These are phyloP conservation scores for Limnephilus rhombicus DNA, from an alignment of 2,888 invertebrate genomes.

Conservation along the genomic window DNA sequence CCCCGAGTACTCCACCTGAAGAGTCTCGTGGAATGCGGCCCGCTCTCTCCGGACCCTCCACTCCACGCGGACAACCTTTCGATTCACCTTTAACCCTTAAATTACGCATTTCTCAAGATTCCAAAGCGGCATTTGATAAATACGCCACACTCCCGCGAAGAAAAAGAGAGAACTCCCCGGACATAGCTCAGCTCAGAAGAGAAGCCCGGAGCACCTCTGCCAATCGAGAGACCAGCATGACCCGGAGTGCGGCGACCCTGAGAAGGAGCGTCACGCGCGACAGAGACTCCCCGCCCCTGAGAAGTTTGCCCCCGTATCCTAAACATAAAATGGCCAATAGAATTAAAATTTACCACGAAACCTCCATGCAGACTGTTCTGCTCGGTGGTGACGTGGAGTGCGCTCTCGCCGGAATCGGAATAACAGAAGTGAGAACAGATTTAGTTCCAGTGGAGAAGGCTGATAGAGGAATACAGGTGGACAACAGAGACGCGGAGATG, in stretches of 20 bases:
- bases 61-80: slow-evolving; percentile 69
- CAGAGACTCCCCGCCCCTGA: slow-evolving; percentile 70
- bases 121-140: slow-evolving; percentile 81
- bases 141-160: slow-evolving; percentile 89
- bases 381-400: slow-evolving; percentile 85
- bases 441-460: slow-evolving; percentile 74
- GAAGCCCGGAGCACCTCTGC: slow-evolving; percentile 67
- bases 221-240: slow-evolving; percentile 73
- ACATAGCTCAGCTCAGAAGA: slow-evolving; percentile 67
- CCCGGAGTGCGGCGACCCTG: slow-evolving; percentile 68
- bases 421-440: slow-evolving; percentile 71
- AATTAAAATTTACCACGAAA: slow-evolving; percentile 90
- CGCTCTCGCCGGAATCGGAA: slow-evolving; percentile 80
- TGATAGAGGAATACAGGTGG: slow-evolving; percentile 81
- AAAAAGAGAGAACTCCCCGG: slow-evolving; percentile 81
- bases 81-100: slow-evolving; percentile 68
- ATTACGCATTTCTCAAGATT: slow-evolving; percentile 70
- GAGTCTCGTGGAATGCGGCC: slow-evolving; percentile 35
- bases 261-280: slow-evolving; percentile 66
- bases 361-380: slow-evolving; percentile 86
- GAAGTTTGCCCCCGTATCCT: slow-evolving; percentile 75
- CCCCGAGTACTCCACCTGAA: slow-evolving; percentile 77
- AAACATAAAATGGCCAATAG: slow-evolving; percentile 72
- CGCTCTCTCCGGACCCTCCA: slow-evolving; percentile 66
- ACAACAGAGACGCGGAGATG: slow-evolving; percentile 81